These are phyloP conservation scores for Hirundichthys speculiger DNA, from an alignment of 2,113 vertebrate genomes.

Conservation along the genomic window DNA sequence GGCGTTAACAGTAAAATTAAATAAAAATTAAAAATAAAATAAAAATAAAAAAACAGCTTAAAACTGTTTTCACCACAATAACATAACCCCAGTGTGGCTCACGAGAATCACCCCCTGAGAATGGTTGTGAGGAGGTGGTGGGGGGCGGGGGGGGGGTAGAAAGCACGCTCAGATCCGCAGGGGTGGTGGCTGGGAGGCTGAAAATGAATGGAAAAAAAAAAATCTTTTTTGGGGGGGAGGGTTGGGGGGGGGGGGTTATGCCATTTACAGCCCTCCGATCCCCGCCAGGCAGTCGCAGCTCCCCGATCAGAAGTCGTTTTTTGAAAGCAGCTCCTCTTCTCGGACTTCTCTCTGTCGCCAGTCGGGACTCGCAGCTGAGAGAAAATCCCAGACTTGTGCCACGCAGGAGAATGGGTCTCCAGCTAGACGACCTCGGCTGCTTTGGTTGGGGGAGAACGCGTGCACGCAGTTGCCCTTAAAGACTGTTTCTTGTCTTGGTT, in stretches of 20 bases:
- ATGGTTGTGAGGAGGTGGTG: conserved; percentile 13
- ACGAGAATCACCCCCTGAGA: conserved; percentile 41
- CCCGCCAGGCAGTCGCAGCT: conserved; percentile 51
- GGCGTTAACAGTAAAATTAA: conserved; percentile 3
- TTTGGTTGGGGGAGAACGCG: conserved; percentile 52
- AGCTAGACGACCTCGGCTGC: conserved; percentile 62
- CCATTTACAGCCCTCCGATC: conserved; percentile 51
- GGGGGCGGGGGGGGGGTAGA: conserved; percentile 12
- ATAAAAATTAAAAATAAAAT: no score
- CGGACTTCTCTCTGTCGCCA: conserved; percentile 51
- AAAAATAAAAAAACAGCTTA: not conserved
- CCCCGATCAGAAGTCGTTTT: conserved; percentile 59
- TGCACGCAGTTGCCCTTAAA: conserved; percentile 43
- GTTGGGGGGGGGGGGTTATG: no score
- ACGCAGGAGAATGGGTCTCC: conserved; percentile 72
- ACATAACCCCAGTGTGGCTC: conserved; percentile 39
- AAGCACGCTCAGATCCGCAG: conserved; percentile 68
- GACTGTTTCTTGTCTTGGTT: conserved; percentile 13
- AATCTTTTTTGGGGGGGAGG: no score
- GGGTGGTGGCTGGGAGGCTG: conserved; percentile 68
- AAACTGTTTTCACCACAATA: conserved; percentile 17
- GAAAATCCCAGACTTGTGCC: conserved; percentile 74
- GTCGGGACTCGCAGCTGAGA: conserved; percentile 69
- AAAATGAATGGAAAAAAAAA: conserved; percentile 81
- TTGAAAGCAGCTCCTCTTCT: conserved; percentile 45